Percentiles rank a stretch among this genome's conserved stretches.
phyloP scores from a whole-genome alignment of 2,797 vertebrate genomes.

The Pyrocephalus nanus region DNA sequence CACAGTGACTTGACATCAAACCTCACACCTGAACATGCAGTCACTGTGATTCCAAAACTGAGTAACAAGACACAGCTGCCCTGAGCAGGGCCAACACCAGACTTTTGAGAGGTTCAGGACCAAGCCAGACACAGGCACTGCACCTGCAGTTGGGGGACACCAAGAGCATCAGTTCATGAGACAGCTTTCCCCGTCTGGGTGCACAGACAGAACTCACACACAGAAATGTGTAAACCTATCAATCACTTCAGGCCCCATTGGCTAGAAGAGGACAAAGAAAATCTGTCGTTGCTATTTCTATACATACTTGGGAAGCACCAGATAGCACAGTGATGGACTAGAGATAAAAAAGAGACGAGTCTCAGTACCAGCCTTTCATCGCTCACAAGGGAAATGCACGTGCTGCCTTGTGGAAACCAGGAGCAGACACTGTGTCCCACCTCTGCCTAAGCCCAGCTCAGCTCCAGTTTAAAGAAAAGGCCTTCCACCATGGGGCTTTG shows the following conservation, averaged over 20 bases:
- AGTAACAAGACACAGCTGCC: not conserved
- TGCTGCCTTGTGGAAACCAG: not conserved
- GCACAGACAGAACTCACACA: not conserved
- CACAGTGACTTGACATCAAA: not conserved
- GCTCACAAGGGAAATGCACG: not conserved
- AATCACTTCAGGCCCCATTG: not conserved
- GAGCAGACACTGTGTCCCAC: not conserved
- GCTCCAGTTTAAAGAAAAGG: not conserved
- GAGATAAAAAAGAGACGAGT: not conserved
- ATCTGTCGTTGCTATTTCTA: not conserved
- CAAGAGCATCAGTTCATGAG: not conserved
- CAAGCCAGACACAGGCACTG: not conserved
- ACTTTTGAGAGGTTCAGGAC: not conserved
- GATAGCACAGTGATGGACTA: not conserved
- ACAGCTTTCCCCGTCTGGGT: not conserved
- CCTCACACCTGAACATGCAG: not conserved
- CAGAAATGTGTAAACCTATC: not conserved
- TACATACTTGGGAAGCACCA: slow-evolving; percentile 22
- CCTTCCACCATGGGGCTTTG: not conserved
- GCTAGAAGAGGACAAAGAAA: not conserved
- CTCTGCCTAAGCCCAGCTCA: slow-evolving; percentile 10
- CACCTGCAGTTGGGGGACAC: not conserved
- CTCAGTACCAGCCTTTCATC: slow-evolving; percentile 5
- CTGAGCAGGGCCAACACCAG: not conserved
- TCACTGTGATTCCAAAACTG: not conserved